Evolutionary conservation across 2,113 vertebrate genomes (phyloP), one percentile per base, ranked within the genome.

Genomic region (Zootoca vivipara): DNA sequence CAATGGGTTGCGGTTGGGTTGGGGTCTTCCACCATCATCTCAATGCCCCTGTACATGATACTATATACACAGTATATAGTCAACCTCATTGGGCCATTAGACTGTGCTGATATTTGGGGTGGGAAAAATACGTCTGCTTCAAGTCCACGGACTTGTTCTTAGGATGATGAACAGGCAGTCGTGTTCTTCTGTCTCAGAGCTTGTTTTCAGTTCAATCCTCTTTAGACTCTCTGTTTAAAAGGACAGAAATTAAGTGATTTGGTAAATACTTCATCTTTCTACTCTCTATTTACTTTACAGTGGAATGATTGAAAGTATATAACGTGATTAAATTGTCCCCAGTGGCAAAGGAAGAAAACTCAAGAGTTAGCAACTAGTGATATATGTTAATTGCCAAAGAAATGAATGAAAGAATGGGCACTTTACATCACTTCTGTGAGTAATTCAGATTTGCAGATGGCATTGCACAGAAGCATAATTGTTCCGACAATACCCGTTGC

Each of bases 391-490:
- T 72, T 72, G 62, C 46, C 62, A 62, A 81, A 74, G 18, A 73
- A 38, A 58, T 28, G n/a, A 73, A 78, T n/a, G 6, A 24, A 10
- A 87, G 35, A 74, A 69, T 28, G 8, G 86, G 35, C 38, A 56
- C 46, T 86, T 70, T 79, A 70, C 46, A 30, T 83, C 7, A 30
- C 74, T 90, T 90, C 40, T 35, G 35, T 0, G 0, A 56, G 24
- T 80, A 8, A 30, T 78, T 86, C 91, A 86, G 46, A 65, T 75
- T 58, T 89, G 0, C 38, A 33, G 90, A 69, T 42, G 58, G 1
- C 75, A 90, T 52, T 82, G 52, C 46, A 75, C 81, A 89, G 79
- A 85, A 40, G 7, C 30, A n/a, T 82, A 86, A 77, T 87, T 82
- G 20, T 56, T 87, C n/a, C 40, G 38, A n/a, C 73, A 46, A 15